Base-by-base conservation (phyloP, 2,797 vertebrate species). In the Sebastes miniatus region DNA sequence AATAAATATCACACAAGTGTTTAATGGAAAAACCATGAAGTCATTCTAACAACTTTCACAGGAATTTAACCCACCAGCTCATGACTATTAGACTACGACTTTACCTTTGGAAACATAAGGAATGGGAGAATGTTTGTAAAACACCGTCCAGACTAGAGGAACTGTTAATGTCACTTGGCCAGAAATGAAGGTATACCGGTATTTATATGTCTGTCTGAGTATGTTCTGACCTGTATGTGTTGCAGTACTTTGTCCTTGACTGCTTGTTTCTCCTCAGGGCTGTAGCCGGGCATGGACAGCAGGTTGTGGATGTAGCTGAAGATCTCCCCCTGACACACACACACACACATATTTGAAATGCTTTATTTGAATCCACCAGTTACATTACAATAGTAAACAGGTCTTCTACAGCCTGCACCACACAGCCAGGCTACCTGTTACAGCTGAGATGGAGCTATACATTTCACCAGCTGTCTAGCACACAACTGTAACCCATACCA, bases 281-380 rank as follows among this genome's bases (percentile, higher is more conserved):
- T 97, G 91, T 99, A 97, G 27, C 97, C 97, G 29, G 98, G 97
- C 92, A 98, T 97, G 29, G 97, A 98, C 71, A 99, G 95, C 78
- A 99, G 97, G 79, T 99, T 98, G 92, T 99, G 97, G 84, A 99
- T 96, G 71, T 97, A 99, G 91, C 94, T 97, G 92, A 97, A 99
- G 88, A 99, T 94, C 81, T 99, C 98, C 73, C 95, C 96, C 98
- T 99, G 91, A 63, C 13, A 36, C 13, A 58, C 22, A 75, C 31
- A 75, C 31, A 57, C 72, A 58, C 20, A 75, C 31, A 87, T 8
- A 32, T 5, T 39, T 14, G 5, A 39, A 31, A 31, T 6, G 29
- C 22, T 54, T 54, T n/a, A 74, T 65, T 36, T 56, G 11, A 54
- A 63, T 34, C 7, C 3, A 18, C 13, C 3, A 39, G 8, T 14